Evolutionary conservation across 2,888 invertebrate species (phyloP).

Genomic region (Mystacides longicornis): DNA sequence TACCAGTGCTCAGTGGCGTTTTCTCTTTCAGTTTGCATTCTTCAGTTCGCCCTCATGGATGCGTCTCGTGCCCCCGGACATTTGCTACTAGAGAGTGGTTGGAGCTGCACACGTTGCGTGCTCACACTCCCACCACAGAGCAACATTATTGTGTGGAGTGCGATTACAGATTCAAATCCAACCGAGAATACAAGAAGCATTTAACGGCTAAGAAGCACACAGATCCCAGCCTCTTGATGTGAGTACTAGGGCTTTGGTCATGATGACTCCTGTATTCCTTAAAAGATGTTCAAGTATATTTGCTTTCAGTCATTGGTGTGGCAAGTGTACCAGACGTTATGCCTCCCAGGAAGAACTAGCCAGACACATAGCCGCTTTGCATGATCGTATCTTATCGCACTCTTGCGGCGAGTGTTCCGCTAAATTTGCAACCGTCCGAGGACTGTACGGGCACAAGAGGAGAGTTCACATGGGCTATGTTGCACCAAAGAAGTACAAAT

Average conservation of each 20-base stretch:
- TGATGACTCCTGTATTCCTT: background rate
- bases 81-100: background rate
- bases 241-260: background rate
- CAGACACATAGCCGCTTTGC: slow-evolving; percentile 11
- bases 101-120: slow-evolving; percentile 6
- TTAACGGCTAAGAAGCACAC: slow-evolving; percentile 4
- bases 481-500: slow-evolving; percentile 12
- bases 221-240: background rate
- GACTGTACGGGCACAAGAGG: slow-evolving; percentile 18
- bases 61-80: background rate
- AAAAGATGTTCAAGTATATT: background rate
- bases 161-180: slow-evolving; percentile 20
- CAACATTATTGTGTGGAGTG: slow-evolving; percentile 24
- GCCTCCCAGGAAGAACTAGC: slow-evolving; percentile 7
- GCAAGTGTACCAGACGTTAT: slow-evolving; percentile 14
- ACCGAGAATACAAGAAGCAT: background rate
- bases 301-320: slow-evolving; percentile 13
- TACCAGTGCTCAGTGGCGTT: background rate
- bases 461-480: slow-evolving; percentile 16
- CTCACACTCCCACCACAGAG: slow-evolving; percentile 7
- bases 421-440: slow-evolving; percentile 16
- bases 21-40: background rate
- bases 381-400: slow-evolving; percentile 7
- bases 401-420: slow-evolving; percentile 15
- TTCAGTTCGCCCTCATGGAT: background rate